Conservation (phyloP, 2,888 invertebrate genomes). For the Drosophila infuscata region DNA sequence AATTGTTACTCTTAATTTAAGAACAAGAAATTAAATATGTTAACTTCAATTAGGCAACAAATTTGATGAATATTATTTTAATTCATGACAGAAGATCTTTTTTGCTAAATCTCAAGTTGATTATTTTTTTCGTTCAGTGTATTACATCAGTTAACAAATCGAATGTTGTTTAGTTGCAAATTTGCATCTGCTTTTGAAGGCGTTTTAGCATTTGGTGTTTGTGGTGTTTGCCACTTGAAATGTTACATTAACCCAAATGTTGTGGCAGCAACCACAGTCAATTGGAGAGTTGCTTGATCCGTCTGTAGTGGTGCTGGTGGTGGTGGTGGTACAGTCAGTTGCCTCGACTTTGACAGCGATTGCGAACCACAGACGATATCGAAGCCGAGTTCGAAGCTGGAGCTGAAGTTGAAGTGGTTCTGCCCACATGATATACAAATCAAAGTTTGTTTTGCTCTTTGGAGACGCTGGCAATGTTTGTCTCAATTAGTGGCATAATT, state of each 20-base stretch:
- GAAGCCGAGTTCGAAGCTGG: conserved; percentile 3
- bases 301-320: neutral
- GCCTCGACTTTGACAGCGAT: conserved; percentile 51
- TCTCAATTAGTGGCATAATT: conserved; percentile 79
- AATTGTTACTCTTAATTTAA: neutral
- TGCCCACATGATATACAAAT: conserved; percentile 61
- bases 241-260: conserved; percentile 78
- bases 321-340: conserved; percentile 4
- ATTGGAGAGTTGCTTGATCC: conserved; percentile 15
- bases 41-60: neutral
- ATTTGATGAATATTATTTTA: neutral
- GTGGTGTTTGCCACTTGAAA: conserved; percentile 36
- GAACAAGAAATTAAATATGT: rapidly evolving
- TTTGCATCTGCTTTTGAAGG: conserved; percentile 58
- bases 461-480: conserved; percentile 56
- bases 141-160: conserved; percentile 39
- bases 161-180: conserved; percentile 48
- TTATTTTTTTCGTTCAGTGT: neutral
- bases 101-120: no score
- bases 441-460: conserved; percentile 61
- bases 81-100: neutral
- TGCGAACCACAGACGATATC: conserved; percentile 1
- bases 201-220: conserved; percentile 17
- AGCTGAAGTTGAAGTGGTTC: conserved; percentile 47
- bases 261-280: conserved; percentile 36